Percentiles rank a stretch among this genome's conserved stretches.
Evolutionary conservation across 1,140 invertebrate genomes (phyloP).

Genomic region (Gryllus bimaculatus): DNA sequence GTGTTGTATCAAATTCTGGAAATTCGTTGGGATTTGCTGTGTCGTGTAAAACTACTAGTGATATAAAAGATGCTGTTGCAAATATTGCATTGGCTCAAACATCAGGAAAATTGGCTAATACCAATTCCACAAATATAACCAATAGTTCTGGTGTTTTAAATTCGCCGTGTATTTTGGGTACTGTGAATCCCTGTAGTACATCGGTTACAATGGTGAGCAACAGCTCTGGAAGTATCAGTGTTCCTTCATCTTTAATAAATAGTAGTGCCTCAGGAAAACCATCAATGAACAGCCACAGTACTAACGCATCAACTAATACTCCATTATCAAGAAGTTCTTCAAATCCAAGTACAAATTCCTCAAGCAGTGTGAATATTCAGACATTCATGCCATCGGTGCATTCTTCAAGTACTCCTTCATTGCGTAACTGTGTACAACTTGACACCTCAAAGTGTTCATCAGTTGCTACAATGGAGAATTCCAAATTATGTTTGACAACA

Average conservation of each 20-base stretch:
- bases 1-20: not conserved
- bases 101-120: not conserved
- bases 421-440: not conserved
- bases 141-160: not conserved
- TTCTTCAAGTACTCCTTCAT: not conserved
- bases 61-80: not conserved
- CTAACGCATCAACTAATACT: not conserved
- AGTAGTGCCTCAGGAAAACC: not conserved
- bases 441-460: not conserved
- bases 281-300: too few species aligned
- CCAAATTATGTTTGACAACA: not conserved
- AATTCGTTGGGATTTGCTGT: not conserved
- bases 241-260: not conserved
- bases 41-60: not conserved
- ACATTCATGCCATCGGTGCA: not conserved
- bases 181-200: not conserved
- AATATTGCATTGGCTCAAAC: not conserved
- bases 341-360: not conserved
- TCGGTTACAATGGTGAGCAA: not conserved
- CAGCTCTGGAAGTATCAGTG: not conserved
- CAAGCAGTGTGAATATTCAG: not conserved
- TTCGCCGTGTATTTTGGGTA: not conserved
- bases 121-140: not conserved
- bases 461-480: not conserved
- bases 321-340: not conserved